phyloP scores from a whole-genome alignment of 1,140 invertebrate genomes.

The Apocrypta bakeri region DNA sequence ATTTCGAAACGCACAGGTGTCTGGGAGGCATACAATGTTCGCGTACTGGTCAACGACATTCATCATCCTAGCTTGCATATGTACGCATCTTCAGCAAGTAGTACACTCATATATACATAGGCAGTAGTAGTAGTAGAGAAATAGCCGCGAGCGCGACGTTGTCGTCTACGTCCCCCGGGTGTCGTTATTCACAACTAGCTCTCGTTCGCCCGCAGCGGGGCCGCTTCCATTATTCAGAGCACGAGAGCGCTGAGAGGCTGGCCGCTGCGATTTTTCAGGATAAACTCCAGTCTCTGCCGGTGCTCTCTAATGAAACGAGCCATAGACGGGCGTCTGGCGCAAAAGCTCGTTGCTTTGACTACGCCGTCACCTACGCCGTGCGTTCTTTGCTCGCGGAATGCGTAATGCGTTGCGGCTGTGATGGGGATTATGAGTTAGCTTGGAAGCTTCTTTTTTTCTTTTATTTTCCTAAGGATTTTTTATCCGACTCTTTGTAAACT shows the following conservation, averaged over 20 bases:
- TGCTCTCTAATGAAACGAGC: conserved; percentile 28
- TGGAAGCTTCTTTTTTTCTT: neutral
- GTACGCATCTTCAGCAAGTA: neutral
- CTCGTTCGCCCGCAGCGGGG: conserved; percentile 44
- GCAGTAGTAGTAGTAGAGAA: conserved; percentile 40
- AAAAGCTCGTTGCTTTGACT: neutral
- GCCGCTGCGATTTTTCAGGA: conserved; percentile 36
- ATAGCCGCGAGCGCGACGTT: conserved; percentile 52
- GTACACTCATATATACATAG: neutral
- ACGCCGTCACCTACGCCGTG: neutral
- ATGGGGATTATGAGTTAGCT: too few relatives aligned
- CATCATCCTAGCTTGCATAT: conserved; percentile 49
- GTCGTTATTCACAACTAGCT: conserved; percentile 69
- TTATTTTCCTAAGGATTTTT: too few relatives aligned
- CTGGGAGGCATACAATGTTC: neutral
- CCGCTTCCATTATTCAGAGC: conserved; percentile 13
- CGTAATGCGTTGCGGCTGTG: neutral
- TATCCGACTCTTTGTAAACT: too few relatives aligned
- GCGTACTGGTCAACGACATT: conserved; percentile 51
- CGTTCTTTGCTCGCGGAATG: neutral
- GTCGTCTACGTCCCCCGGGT: conserved; percentile 63
- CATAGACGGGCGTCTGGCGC: neutral
- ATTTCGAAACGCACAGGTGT: neutral
- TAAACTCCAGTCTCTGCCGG: conserved; percentile 38
- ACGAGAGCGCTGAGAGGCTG: neutral